Percentiles rank a stretch among this genome's conserved stretches.
Evolutionary conservation across 2,113 vertebrate species (phyloP).

Genomic region (Lathamus discolor): DNA sequence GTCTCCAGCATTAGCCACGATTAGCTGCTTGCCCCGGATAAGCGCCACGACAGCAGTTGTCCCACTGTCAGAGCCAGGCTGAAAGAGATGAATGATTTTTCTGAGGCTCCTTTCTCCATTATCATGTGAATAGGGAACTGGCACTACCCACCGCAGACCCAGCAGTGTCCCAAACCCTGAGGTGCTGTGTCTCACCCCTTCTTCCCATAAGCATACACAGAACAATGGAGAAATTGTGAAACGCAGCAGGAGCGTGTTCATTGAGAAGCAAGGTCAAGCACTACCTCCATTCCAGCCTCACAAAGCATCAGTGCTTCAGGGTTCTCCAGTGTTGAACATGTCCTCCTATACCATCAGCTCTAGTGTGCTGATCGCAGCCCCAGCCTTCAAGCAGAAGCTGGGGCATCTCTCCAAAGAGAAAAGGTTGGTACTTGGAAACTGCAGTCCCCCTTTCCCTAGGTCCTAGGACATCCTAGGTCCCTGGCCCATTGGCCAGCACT

Average conservation of each 20-base stretch:
- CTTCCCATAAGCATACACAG: background rate
- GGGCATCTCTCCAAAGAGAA: background rate
- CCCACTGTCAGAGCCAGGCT: slow-evolving; percentile 97
- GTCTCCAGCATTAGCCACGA: slow-evolving; percentile 96
- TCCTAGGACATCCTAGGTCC: background rate
- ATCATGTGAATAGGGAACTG: background rate
- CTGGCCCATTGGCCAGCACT: background rate
- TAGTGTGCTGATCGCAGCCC: background rate
- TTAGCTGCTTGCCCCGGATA: slow-evolving; percentile 93
- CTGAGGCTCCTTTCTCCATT: background rate
- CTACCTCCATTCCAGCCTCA: background rate
- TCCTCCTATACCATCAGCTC: background rate
- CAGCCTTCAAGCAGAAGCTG: background rate
- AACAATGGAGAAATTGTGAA: background rate
- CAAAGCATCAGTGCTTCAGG: background rate
- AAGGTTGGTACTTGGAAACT: background rate
- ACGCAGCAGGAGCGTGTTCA: background rate
- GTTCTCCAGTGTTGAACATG: background rate
- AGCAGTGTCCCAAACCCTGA: background rate
- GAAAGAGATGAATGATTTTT: background rate
- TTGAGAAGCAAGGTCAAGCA: background rate
- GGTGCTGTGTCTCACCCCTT: background rate
- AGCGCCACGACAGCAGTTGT: slow-evolving; percentile 95
- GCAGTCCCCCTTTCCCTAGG: too few species aligned
- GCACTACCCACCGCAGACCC: background rate